These are phyloP conservation scores for Nomada fucata DNA, from an alignment of 2,888 invertebrate genomes.

Conservation along the genomic window DNA sequence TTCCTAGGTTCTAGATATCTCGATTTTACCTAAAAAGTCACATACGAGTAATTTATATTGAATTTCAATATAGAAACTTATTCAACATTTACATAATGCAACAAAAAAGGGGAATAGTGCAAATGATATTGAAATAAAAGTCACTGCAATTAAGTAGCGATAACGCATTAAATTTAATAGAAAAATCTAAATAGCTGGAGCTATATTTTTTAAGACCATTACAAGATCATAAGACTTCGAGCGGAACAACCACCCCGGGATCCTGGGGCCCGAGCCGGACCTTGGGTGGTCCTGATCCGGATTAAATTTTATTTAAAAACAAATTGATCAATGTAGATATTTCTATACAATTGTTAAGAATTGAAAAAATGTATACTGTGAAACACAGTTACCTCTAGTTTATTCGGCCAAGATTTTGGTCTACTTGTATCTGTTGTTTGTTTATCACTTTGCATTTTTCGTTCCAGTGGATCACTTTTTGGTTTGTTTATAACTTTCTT, in stretches of 20 bases:
- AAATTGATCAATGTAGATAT: background rate
- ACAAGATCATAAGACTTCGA: too few species aligned
- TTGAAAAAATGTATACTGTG: background rate
- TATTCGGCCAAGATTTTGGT: conserved; percentile 83
- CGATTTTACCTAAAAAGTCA: conserved; percentile 85
- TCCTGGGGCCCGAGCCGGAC: too few species aligned
- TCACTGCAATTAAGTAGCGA: background rate
- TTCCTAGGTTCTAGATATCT: conserved; percentile 87
- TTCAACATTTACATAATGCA: too few species aligned
- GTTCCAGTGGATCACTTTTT: conserved; percentile 81
- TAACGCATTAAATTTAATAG: background rate
- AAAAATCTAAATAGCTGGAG: too few species aligned
- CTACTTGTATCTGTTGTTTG: conserved; percentile 68
- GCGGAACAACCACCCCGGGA: too few species aligned
- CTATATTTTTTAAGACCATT: background rate
- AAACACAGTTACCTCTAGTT: conserved; percentile 77
- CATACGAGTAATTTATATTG: conserved; percentile 15
- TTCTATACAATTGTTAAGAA: background rate
- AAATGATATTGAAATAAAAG: background rate
- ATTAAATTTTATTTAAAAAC: conserved; percentile 5
- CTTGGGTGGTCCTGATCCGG: too few species aligned
- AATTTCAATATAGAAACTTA: too few species aligned
- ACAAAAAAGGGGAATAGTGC: background rate
- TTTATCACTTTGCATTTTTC: conserved; percentile 80
- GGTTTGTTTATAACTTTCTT: conserved; percentile 78